phyloP scores from a whole-genome alignment of 2,888 invertebrate genomes.

The Trypoxylon attenuatum region DNA sequence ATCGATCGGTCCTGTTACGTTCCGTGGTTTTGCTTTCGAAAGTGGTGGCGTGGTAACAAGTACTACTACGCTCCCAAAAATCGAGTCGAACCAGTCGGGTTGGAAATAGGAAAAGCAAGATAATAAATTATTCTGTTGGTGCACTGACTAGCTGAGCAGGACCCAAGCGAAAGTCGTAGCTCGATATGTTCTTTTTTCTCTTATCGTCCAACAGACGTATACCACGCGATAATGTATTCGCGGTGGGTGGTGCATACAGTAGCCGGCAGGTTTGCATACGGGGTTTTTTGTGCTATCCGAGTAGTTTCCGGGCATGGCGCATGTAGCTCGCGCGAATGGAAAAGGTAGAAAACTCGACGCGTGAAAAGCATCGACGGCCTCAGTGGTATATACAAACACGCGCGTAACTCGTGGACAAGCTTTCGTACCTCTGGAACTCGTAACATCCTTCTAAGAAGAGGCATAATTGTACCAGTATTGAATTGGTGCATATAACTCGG shows the following conservation, averaged over 20 bases:
- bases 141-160: constrained; percentile 4
- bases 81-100: neutral
- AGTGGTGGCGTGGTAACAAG: neutral
- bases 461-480: neutral
- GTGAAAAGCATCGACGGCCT: too few relatives aligned
- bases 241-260: neutral
- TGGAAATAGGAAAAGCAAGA: constrained; percentile 26
- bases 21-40: neutral
- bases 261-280: constrained; percentile 11
- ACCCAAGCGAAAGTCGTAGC: constrained; percentile 53
- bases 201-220: constrained; percentile 18
- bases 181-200: constrained; percentile 46
- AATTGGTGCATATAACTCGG: constrained; percentile 9
- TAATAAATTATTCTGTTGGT: constrained; percentile 10
- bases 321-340: too few relatives aligned
- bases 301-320: constrained; percentile 22
- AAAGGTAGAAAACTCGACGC: constrained; percentile 10
- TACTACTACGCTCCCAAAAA: neutral
- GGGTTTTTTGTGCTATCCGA: constrained; percentile 15
- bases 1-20: too few relatives aligned
- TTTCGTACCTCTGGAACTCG: neutral
- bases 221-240: neutral
- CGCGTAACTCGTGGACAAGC: neutral
- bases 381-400: too few relatives aligned
- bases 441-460: neutral